Evolutionary conservation across 2,888 invertebrate species (phyloP), one percentile per base, ranked within the genome.

Genomic region (Aphodius granarius): DNA sequence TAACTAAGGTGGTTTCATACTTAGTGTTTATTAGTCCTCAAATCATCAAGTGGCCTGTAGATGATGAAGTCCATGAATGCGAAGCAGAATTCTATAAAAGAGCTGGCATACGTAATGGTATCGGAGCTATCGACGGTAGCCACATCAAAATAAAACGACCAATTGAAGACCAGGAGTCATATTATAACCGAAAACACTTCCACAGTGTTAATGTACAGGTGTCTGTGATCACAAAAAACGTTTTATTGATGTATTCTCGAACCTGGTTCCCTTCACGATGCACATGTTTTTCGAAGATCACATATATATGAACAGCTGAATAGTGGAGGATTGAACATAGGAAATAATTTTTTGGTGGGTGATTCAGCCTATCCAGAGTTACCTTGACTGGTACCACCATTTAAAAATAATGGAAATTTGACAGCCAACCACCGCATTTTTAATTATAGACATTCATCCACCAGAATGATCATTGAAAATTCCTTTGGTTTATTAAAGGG

Each of bases 281-380:
- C 77, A n/a, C 75, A 78, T 72, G 76, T 80, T 66, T 75, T 79
- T 76, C 72, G 71, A 76, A 78, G 76, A 68, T 79, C 79, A 21
- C 63, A 73, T 23, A 65, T 79, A 43, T 74, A 72, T 74, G 74
- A 18, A 66, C 72, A 74, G 70, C 68, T 43, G 16, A 76, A 22
- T 72, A 75, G 73, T 68, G 75, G 74, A 0, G 21, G 19, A 72
- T 20, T 77, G 63, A 77, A 76, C 73, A 75, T 78, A 43, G 65
- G 66, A 4, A 68, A 77, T 71, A 76, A 74, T 62, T 80, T 78
- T 72, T 73, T 80, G 20, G 76, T 79, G 73, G 79, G 79, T 18
- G 78, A 80, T 78, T 78, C 79, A 22, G 78, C 79, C 9, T 80
- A 79, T 76, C 78, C 78, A 17, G 78, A 76, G 3, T 65, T 79